Evolutionary conservation across 2,888 invertebrate species (phyloP).

Genomic region (Anodontia alba): DNA sequence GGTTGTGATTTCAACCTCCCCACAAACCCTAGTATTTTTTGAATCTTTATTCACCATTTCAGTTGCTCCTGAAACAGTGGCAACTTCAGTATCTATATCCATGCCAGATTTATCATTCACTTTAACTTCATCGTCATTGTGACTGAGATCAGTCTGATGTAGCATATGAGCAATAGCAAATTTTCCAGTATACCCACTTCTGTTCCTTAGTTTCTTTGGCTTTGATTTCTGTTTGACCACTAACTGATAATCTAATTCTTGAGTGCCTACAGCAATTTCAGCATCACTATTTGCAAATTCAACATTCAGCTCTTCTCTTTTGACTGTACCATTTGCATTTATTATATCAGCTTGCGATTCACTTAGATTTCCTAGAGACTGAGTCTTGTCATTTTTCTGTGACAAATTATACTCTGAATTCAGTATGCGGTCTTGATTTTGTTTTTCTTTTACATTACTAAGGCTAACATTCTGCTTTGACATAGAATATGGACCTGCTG

Average conservation of each 20-base stretch:
- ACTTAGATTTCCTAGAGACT: background rate
- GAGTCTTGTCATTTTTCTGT: background rate
- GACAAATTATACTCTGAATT: too few relatives aligned
- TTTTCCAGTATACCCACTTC: conserved; percentile 4
- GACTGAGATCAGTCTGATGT: background rate
- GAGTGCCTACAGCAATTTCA: background rate
- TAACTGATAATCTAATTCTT: too few relatives aligned
- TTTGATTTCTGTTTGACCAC: background rate
- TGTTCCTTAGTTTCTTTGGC: background rate
- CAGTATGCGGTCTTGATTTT: background rate
- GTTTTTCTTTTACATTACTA: background rate
- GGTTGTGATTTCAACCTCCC: background rate
- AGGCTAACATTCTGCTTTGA: background rate
- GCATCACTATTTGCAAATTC: background rate
- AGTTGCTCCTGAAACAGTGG: background rate
- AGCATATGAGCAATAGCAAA: conserved; percentile 15
- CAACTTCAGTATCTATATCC: background rate
- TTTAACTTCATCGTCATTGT: background rate
- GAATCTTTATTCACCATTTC: background rate
- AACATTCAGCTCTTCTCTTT: background rate
- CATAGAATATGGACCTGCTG: background rate
- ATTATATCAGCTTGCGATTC: background rate
- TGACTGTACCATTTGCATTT: background rate
- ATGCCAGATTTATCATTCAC: background rate
- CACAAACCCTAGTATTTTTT: background rate